Base-by-base conservation (phyloP, 2,113 vertebrate species). In the Phalacrocorax carbo region DNA sequence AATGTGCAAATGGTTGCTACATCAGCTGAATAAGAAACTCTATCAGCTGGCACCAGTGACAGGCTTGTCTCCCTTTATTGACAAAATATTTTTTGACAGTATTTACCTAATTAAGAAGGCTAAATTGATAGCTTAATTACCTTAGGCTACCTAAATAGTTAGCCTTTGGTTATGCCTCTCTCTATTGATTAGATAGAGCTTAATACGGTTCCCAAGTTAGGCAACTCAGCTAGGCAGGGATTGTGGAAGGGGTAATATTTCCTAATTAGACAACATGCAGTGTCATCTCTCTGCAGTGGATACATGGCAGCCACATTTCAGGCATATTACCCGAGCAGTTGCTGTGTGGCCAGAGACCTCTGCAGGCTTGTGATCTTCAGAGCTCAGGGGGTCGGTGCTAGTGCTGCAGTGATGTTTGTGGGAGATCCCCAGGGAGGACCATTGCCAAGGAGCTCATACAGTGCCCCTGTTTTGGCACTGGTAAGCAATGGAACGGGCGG, bases 51-150 rank as follows among this genome's bases (percentile, higher is more conserved):
- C 77, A 82, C 20, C 69, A 46, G 42, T 32, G 61, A 64, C 18
- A 66, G 69, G 20, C 64, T 89, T 73, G 20, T 88, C 86, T 91
- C 29, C 23, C 27, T 77, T 48, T 86, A 81, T 44, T 91, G 92
- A 69, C 90, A 80, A 83, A 92, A 90, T 5, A 72, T n/a, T n/a
- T n/a, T n/a, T n/a, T n/a, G n/a, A n/a, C 23, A 0, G 0, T 94
- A 72, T 92, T 90, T 96, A 76, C 57, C 54, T 72, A 72, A 95
- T 90, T 72, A 83, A 76, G 76, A 80, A 82, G 40, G n/a, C 82
- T 94, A 92, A 96, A 92, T 65, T 72, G 86, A 86, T 66, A 91
- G 62, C 32, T 52, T 90, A 55, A 71, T 95, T 94, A 94, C 89
- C 76, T 96, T 51, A 55, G 61, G 38, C 72, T 91, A 81, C 84